Percentiles rank a stretch among this genome's conserved stretches.
Conservation (phyloP, 2,113 vertebrate species). For the Poecilia latipinna region DNA sequence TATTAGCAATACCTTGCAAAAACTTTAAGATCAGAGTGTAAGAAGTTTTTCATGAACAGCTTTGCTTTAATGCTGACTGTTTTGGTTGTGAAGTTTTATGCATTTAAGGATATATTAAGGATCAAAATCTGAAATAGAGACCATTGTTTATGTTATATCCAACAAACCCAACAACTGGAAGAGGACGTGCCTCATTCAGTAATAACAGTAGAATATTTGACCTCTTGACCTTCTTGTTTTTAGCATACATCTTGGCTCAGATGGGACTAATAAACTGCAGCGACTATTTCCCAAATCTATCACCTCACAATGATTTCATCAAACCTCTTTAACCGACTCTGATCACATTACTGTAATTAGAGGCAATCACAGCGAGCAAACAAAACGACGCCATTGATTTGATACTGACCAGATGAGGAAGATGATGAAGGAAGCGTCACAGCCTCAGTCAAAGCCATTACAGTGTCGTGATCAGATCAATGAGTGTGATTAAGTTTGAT, state of each 20-base stretch:
- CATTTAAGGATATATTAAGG: no score
- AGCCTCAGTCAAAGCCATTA: background rate
- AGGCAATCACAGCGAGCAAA: background rate
- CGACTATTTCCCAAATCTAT: conserved; percentile 12
- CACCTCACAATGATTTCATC: background rate
- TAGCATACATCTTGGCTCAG: background rate
- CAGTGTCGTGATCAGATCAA: background rate
- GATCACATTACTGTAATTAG: conserved; percentile 17
- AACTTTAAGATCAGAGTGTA: no score
- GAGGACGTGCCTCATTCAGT: no score
- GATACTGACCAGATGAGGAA: background rate
- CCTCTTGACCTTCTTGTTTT: background rate
- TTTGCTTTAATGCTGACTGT: no score
- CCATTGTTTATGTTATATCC: no score
- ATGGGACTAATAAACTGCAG: background rate
- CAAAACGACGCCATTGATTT: background rate
- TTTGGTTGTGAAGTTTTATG: no score
- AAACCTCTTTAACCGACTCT: background rate
- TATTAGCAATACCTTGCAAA: no score
- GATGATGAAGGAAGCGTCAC: conserved; percentile 1
- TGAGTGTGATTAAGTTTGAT: background rate
- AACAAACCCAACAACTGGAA: no score
- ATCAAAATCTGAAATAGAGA: no score
- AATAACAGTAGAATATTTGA: background rate
- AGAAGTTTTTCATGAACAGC: no score